Evolutionary conservation across 1,140 invertebrate species (phyloP).

Genomic region (Neodiprion pinetum): DNA sequence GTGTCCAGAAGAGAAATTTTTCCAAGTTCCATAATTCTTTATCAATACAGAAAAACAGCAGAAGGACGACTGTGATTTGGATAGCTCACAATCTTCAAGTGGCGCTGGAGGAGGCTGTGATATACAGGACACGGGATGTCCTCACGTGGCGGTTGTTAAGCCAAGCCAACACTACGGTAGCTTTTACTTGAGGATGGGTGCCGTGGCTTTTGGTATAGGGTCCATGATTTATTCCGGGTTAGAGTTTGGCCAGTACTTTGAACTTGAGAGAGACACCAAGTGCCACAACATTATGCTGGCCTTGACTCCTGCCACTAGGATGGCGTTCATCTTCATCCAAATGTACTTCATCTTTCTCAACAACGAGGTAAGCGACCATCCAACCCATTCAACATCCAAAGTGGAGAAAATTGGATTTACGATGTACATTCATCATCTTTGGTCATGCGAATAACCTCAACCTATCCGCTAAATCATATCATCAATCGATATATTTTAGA

Average conservation of each 20-base stretch:
- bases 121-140: constrained; percentile 51
- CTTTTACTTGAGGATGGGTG: constrained; percentile 92
- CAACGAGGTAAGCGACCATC: constrained; percentile 72
- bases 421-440: no score
- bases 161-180: constrained; percentile 83
- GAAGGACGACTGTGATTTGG: constrained; percentile 59
- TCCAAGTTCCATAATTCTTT: not conserved
- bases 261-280: constrained; percentile 82
- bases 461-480: no score
- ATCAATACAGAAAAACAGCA: constrained; percentile 43
- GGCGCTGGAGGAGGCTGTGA: constrained; percentile 54
- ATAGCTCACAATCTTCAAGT: constrained; percentile 62
- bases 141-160: constrained; percentile 36
- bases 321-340: constrained; percentile 94
- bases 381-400: no score
- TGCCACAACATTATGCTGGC: constrained; percentile 88
- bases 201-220: constrained; percentile 93
- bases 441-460: no score
- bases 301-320: constrained; percentile 84
- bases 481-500: no score
- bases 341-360: constrained; percentile 97
- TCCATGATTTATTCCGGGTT: constrained; percentile 95
- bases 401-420: no score
- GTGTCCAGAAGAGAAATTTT: no score
- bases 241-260: constrained; percentile 93